Base-by-base conservation (phyloP, 2,888 invertebrate species). In the Habrosyne pyritoides region DNA sequence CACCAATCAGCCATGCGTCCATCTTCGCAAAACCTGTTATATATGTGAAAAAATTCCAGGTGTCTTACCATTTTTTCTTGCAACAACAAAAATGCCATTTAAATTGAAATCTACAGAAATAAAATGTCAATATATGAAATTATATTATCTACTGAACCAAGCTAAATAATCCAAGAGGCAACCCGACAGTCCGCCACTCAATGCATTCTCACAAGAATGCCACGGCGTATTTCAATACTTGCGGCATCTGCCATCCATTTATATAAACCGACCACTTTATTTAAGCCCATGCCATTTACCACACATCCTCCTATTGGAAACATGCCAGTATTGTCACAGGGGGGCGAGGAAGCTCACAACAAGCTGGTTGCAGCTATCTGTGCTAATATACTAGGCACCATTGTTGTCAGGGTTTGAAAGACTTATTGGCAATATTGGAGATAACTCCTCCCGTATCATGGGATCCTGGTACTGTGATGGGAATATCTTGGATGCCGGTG, bases 351-450 rank as follows among this genome's bases (percentile, higher is more conserved):
- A 64, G 55, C 54, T 65, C 57, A 55, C 5, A 53, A 5, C 47
- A 46, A 33, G 33, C 24, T 69, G 59, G 66, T 62, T 61, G 61
- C 52, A 22, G 50, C 47, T 62, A 67, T 65, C 64, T 63, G 30
- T 30, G 53, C 59, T 66, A 58, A 60, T 69, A 70, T 63, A 65
- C 62, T 54, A 52, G 18, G 30, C 12, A 18, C 14, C 28, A 50
- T 63, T 55, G 65, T 67, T 69, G 69, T 71, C 42, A 52, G 55
- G 42, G 47, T 55, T 56, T 63, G 69, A 66, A 57, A 68, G 71
- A 80, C 70, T 77, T 81, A 81, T 78, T 77, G 78, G 69, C 73
- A 80, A 80, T 78, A 78, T 71, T 55, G 63, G 58, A 75, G 76
- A 80, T 80, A 81, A 76, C 64, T 71, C 72, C 68, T 64, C 33